Evolutionary conservation across 2,888 invertebrate species (phyloP).

Genomic region (Phragmatobia fuliginosa): DNA sequence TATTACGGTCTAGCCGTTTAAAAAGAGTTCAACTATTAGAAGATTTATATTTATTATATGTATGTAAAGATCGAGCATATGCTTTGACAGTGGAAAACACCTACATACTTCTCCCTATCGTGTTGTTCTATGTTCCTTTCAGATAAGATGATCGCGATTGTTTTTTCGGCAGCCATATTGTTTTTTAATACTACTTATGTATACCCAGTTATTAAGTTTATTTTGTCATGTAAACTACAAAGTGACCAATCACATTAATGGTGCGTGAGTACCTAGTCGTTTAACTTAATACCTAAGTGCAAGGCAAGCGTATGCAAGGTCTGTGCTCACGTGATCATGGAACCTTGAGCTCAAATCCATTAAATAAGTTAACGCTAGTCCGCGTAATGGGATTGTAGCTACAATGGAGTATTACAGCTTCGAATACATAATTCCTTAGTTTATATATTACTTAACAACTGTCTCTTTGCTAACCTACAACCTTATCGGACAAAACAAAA

Average conservation of each 20-base stretch:
- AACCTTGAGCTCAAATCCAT: slow-evolving; percentile 43
- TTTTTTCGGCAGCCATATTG: neutral
- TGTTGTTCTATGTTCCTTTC: neutral
- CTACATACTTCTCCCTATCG: too few relatives aligned
- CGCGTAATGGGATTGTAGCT: slow-evolving; percentile 31
- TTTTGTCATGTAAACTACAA: slow-evolving; percentile 32
- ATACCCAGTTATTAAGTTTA: neutral
- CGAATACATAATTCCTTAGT: neutral
- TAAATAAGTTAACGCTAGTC: slow-evolving; percentile 31
- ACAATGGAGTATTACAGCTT: slow-evolving; percentile 18
- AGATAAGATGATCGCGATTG: neutral
- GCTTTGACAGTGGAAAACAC: too few relatives aligned
- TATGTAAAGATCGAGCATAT: too few relatives aligned
- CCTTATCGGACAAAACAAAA: neutral
- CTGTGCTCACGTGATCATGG: slow-evolving; percentile 33
- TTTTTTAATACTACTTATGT: neutral
- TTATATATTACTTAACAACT: neutral
- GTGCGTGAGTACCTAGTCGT: slow-evolving; percentile 1
- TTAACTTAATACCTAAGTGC: slow-evolving; percentile 24
- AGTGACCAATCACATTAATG: slow-evolving; percentile 1
- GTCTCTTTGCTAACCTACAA: neutral
- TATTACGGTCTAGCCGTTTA: too few relatives aligned
- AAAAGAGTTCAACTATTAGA: too few relatives aligned
- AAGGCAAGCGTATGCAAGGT: slow-evolving; percentile 43
- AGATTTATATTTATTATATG: too few relatives aligned